phyloP scores from a whole-genome alignment of 1,140 invertebrate species.

The Zaprionus inermis region DNA sequence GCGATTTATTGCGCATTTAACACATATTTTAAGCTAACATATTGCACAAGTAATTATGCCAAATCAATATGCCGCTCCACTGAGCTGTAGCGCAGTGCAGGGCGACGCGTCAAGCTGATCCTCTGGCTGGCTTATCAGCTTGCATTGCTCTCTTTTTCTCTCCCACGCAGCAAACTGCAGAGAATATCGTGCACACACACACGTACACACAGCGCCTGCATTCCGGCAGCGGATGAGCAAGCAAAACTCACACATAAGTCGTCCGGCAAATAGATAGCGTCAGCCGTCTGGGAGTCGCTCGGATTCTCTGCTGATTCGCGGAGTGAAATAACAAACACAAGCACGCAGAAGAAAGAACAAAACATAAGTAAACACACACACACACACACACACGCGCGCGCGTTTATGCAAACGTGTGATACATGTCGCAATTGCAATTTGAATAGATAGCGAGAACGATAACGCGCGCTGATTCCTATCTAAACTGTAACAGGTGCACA shows the following conservation, averaged over 20 bases:
- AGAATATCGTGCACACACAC: background rate
- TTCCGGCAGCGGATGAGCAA: slow-evolving; percentile 9
- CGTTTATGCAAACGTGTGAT: background rate
- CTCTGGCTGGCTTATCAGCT: slow-evolving; percentile 34
- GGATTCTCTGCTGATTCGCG: slow-evolving; percentile 6
- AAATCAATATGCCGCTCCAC: background rate
- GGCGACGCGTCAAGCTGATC: slow-evolving; percentile 19
- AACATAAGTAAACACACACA: slow-evolving; percentile 35
- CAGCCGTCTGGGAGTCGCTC: slow-evolving; percentile 2
- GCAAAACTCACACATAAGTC: slow-evolving; percentile 13
- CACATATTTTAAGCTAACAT: too few relatives aligned
- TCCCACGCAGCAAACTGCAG: slow-evolving; percentile 3
- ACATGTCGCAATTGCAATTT: slow-evolving; percentile 14
- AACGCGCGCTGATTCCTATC: slow-evolving; percentile 80
- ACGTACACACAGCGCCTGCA: background rate
- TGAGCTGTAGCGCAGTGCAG: slow-evolving; percentile 12
- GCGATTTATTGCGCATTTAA: too few relatives aligned
- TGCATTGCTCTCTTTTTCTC: background rate
- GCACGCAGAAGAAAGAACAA: slow-evolving; percentile 16
- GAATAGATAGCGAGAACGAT: slow-evolving; percentile 68
- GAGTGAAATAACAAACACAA: background rate
- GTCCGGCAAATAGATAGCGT: slow-evolving; percentile 28
- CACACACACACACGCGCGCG: slow-evolving; percentile 1
- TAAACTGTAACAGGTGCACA: slow-evolving; percentile 81
- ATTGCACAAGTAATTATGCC: too few relatives aligned